Percentiles rank a stretch among this genome's conserved stretches.
phyloP scores from a whole-genome alignment of 2,888 invertebrate genomes.

The Diarsia rubi region DNA sequence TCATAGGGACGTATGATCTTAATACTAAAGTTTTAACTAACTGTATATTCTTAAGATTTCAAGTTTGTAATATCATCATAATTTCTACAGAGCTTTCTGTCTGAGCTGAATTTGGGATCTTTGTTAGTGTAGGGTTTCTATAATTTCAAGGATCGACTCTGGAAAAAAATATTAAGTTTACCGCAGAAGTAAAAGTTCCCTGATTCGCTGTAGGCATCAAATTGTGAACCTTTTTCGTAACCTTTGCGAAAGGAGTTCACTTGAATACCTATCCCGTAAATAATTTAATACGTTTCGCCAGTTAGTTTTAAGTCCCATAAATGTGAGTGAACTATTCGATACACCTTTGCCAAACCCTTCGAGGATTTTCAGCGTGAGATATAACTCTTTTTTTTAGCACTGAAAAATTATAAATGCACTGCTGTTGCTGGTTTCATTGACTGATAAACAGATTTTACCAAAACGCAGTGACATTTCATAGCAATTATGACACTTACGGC shows the following conservation, averaged over 20 bases:
- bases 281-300: too few relatives aligned
- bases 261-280: neutral
- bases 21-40: slow-evolving; percentile 4
- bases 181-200: neutral
- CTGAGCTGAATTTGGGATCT: neutral
- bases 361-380: neutral
- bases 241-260: neutral
- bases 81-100: neutral
- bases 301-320: neutral
- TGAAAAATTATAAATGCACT: neutral
- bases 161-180: neutral
- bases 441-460: neutral
- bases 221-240: neutral
- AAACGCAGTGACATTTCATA: neutral
- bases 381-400: neutral
- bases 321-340: neutral
- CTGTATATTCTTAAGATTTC: neutral
- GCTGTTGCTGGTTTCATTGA: neutral
- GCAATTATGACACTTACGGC: neutral
- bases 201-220: neutral
- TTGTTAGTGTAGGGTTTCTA: neutral
- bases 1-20: slow-evolving; percentile 9
- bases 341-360: neutral
- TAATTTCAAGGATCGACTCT: neutral
- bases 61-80: neutral